A percentile compares a stretch with the other conserved stretches of the same genome.
These are phyloP conservation scores for Torymus auratus DNA, from an alignment of 2,888 invertebrate genomes.

Conservation along the genomic window DNA sequence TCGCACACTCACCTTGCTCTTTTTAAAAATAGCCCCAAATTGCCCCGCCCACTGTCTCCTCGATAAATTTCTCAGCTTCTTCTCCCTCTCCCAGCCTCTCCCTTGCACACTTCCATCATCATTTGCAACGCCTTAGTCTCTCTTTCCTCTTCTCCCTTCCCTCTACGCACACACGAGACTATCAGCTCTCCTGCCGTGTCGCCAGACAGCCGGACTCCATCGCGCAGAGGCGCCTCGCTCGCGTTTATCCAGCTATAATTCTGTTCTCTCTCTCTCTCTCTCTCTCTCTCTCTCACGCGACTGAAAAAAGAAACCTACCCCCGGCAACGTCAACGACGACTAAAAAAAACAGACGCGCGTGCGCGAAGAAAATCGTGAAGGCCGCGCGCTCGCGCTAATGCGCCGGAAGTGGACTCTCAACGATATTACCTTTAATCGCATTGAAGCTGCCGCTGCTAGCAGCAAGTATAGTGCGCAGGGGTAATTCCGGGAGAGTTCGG, in stretches of 20 bases:
- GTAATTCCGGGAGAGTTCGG: slow-evolving; percentile 60
- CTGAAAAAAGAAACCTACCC: slow-evolving; percentile 9
- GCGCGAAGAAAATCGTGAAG: slow-evolving; percentile 28
- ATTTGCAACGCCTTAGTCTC: background rate
- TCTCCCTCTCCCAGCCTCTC: background rate
- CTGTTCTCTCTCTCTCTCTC: slow-evolving; percentile 15
- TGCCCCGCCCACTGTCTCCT: background rate
- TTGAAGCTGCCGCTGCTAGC: slow-evolving; percentile 59
- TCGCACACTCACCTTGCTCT: no score
- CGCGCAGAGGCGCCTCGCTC: slow-evolving; percentile 6
- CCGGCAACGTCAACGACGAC: background rate
- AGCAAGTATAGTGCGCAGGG: background rate
- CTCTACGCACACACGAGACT: background rate
- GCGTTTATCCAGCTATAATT: slow-evolving; percentile 53
- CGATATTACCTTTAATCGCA: slow-evolving; percentile 69
- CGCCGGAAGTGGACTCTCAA: slow-evolving; percentile 69
- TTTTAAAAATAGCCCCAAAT: no score
- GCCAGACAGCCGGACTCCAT: slow-evolving; percentile 20
- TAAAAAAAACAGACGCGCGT: background rate
- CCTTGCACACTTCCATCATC: background rate
- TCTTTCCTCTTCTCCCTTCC: background rate
- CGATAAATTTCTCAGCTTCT: slow-evolving; percentile 1
- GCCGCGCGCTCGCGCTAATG: slow-evolving; percentile 60
- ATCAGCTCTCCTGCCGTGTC: background rate
- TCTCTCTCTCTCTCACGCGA: background rate